Evolutionary conservation across 1,140 invertebrate genomes (phyloP).

Genomic region (Pachypsylla venusta): DNA sequence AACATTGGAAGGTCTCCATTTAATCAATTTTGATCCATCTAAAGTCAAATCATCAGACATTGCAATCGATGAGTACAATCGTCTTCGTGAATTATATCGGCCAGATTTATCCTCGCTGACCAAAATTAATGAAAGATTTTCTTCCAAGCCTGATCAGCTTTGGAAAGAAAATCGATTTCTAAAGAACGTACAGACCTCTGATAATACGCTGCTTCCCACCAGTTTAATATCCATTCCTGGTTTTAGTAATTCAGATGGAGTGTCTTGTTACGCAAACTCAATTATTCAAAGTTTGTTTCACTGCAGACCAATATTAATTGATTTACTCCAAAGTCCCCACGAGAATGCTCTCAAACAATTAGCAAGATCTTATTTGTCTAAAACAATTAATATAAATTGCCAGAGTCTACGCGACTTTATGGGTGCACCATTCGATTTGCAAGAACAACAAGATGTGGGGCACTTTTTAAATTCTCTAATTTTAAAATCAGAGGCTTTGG

Average conservation of each 20-base stretch:
- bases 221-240: neutral
- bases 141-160: neutral
- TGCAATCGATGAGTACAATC: neutral
- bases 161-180: neutral
- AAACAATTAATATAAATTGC: neutral
- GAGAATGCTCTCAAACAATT: neutral
- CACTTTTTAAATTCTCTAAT: conserved; percentile 9
- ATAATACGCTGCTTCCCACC: neutral
- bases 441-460: conserved; percentile 9
- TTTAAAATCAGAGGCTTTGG: neutral
- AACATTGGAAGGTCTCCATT: conserved; percentile 23
- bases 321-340: neutral
- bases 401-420: neutral
- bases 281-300: conserved; percentile 19
- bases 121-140: neutral
- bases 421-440: neutral
- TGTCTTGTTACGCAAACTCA: conserved; percentile 20
- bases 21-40: conserved; percentile 12
- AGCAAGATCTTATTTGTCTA: neutral
- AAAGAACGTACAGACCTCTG: neutral
- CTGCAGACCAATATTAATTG: neutral
- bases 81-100: neutral
- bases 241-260: conserved; percentile 15
- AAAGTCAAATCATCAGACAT: neutral
- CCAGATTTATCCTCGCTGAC: neutral